Evolutionary conservation across 2,888 invertebrate species (phyloP), one percentile per base, ranked within the genome.

Genomic region (Acrocyrtus sp.): DNA sequence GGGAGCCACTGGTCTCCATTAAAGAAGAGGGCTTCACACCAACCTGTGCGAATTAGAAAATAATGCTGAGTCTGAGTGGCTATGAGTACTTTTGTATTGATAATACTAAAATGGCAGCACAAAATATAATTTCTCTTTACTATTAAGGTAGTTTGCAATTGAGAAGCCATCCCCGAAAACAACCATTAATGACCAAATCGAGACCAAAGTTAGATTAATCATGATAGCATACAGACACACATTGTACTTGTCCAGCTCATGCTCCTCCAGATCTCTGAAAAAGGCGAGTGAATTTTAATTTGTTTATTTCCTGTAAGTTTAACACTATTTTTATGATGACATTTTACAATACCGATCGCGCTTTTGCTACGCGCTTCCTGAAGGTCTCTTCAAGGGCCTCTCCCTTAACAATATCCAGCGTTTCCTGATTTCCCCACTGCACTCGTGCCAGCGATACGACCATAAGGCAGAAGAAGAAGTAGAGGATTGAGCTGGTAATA

Each of bases 1-100:
- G 43, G n/a, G 22, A 50, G 4, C 72, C 74, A 66, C 74, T 74
- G 0, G 77, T 77, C 34, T 77, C 77, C 74, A 77, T 74, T 15
- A 76, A 39, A 0, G 72, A 65, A 3, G 72, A n/a, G n/a, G n/a
- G n/a, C n/a, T n/a, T n/a, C 76, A 27, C 57, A 66, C 60, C 63
- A 72, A 47, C 58, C 63, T 63, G 3, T 5, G 5, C n/a, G n/a
- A n/a, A n/a, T 34, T 12, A 34, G 34, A 34, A 34, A 34, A 34
- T n/a, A n/a, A n/a, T n/a, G n/a, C n/a, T n/a, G n/a, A n/a, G n/a
- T n/a, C n/a, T n/a, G n/a, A n/a, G n/a, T n/a, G n/a, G n/a, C n/a
- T n/a, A n/a, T n/a, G n/a, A n/a, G 19, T 19, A 17, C 6, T 27
- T 56, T 3, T 12, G n/a, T 10, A 56, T 8, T 45, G 15, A 12